Conservation (phyloP, 2,113 vertebrate species). For the Rhagologus leucostigma region DNA sequence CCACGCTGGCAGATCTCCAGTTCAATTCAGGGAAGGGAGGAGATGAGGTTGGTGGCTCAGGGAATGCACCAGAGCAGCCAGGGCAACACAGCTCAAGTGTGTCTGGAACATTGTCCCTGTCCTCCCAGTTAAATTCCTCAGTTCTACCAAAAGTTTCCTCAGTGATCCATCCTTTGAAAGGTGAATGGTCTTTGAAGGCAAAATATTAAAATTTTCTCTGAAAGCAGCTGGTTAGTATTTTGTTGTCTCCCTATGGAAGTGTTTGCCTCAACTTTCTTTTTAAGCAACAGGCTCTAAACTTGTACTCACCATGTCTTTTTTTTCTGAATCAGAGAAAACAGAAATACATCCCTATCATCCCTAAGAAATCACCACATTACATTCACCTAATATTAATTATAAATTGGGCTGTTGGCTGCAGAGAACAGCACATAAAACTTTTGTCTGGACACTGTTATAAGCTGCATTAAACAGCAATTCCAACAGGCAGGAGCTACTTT, state of each 20-base stretch:
- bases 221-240: background rate
- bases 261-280: background rate
- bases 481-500: background rate
- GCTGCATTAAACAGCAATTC: background rate
- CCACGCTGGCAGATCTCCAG: background rate
- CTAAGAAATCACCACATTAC: background rate
- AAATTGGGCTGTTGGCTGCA: background rate
- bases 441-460: background rate
- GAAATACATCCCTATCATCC: background rate
- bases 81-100: background rate
- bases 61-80: background rate
- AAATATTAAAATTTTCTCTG: background rate
- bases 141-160: background rate
- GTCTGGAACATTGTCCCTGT: background rate
- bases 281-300: background rate
- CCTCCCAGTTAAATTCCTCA: background rate
- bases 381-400: background rate
- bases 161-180: background rate
- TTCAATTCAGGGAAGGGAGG: background rate
- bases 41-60: background rate
- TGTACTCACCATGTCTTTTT: rapidly evolving
- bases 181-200: background rate
- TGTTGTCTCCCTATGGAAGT: background rate
- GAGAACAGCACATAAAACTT: background rate
- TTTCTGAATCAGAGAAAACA: background rate